A percentile compares a stretch with the other conserved stretches of the same genome.
These are phyloP conservation scores for Drosophila truncata DNA, from an alignment of 1,140 invertebrate genomes.

Conservation along the genomic window DNA sequence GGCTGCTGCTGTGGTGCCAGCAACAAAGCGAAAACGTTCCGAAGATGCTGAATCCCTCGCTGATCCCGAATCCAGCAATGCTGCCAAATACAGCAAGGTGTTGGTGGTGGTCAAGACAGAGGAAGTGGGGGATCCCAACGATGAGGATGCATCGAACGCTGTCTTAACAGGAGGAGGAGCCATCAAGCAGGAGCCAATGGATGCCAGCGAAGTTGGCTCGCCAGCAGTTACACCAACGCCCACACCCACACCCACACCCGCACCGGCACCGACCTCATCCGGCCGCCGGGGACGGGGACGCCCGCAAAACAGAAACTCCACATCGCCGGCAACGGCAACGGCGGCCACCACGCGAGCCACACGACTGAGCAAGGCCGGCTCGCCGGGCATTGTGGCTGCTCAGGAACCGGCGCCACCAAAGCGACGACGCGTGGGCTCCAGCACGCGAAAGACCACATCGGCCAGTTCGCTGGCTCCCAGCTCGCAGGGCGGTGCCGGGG, in stretches of 20 bases:
- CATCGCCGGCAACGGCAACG: conserved; percentile 5
- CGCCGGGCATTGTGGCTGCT: conserved; percentile 46
- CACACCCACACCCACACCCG: conserved; percentile 2
- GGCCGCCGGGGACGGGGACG: conserved; percentile 61
- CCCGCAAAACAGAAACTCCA: conserved; percentile 43
- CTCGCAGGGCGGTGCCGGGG: conserved; percentile 48
- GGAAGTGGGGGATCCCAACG: conserved; percentile 1
- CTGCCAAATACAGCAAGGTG: conserved; percentile 67
- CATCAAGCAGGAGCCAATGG: conserved; percentile 70
- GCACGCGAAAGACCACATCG: conserved; percentile 59
- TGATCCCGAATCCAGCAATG: conserved; percentile 26
- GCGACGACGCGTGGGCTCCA: conserved; percentile 56
- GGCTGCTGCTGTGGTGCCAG: conserved; percentile 17
- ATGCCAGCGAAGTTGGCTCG: conserved; percentile 52
- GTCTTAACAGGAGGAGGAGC: neutral
- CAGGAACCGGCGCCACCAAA: conserved; percentile 53
- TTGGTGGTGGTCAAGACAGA: conserved; percentile 52
- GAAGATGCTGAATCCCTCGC: conserved; percentile 29
- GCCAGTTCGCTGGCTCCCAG: conserved; percentile 56
- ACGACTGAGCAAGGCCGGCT: conserved; percentile 70
- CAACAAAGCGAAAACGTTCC: conserved; percentile 72
- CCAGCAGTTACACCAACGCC: conserved; percentile 23
- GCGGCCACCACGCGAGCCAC: conserved; percentile 67
- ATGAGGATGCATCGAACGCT: conserved; percentile 17
- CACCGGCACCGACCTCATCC: conserved; percentile 27